phyloP scores from a whole-genome alignment of 2,888 invertebrate species.

The Allygus modestus region DNA sequence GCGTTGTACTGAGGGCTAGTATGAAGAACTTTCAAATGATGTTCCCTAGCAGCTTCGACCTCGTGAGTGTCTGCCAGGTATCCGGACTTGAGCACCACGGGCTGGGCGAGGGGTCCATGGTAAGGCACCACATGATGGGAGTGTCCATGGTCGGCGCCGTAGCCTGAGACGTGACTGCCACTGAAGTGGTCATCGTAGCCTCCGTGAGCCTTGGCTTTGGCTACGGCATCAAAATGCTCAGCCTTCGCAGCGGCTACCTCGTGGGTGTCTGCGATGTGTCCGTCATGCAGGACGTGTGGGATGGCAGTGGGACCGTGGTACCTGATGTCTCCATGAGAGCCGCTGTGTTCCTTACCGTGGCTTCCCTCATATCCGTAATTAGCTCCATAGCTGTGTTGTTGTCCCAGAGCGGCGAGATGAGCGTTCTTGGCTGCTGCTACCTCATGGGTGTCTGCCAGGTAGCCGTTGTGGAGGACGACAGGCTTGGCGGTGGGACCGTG shows the following conservation, averaged over 20 bases:
- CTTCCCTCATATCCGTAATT: slow-evolving; percentile 20
- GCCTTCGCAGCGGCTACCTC: slow-evolving; percentile 37
- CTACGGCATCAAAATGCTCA: slow-evolving; percentile 26
- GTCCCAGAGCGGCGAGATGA: slow-evolving; percentile 27
- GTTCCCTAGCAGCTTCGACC: slow-evolving; percentile 21
- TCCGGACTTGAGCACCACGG: slow-evolving; percentile 36
- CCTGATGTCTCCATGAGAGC: slow-evolving; percentile 25
- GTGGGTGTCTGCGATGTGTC: slow-evolving; percentile 47
- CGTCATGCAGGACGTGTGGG: slow-evolving; percentile 44
- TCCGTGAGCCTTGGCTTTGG: slow-evolving; percentile 6
- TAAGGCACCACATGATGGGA: slow-evolving; percentile 10
- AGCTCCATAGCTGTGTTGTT: neutral
- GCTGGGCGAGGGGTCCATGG: slow-evolving; percentile 40
- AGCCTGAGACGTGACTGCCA: too few relatives aligned
- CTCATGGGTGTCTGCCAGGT: slow-evolving; percentile 51
- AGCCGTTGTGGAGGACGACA: slow-evolving; percentile 2
- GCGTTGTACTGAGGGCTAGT: too few relatives aligned
- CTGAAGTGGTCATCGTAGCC: slow-evolving; percentile 15
- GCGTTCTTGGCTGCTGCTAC: slow-evolving; percentile 13
- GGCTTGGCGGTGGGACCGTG: slow-evolving; percentile 42
- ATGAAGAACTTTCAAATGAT: neutral
- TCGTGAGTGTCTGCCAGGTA: slow-evolving; percentile 41
- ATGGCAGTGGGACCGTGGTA: slow-evolving; percentile 45
- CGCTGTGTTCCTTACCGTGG: slow-evolving; percentile 14
- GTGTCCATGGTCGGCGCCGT: too few relatives aligned